Conservation (phyloP, 2,888 invertebrate species). For the Napeogenes sylphis region DNA sequence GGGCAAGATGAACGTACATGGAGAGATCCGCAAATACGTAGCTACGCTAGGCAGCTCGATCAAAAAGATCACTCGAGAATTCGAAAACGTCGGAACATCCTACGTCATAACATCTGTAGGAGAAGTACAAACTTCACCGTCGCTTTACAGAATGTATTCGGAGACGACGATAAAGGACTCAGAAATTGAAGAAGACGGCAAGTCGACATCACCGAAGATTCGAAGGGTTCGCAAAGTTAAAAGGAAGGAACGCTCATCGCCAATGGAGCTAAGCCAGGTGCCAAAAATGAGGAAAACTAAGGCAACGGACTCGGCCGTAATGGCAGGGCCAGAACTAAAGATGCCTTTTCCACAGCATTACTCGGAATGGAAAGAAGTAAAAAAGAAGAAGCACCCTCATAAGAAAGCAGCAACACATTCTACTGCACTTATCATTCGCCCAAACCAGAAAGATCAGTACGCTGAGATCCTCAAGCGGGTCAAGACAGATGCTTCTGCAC, state of each 20-base stretch:
- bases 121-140: not conserved
- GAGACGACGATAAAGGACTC: not conserved
- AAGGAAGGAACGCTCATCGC: constrained; percentile 3
- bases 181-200: not conserved
- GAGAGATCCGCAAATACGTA: constrained; percentile 3
- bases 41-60: not conserved
- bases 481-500: constrained; percentile 2
- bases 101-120: not conserved
- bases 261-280: not conserved
- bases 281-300: not conserved
- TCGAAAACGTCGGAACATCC: not conserved
- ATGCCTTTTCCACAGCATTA: not conserved
- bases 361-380: constrained; percentile 2
- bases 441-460: constrained; percentile 6
- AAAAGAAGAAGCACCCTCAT: constrained; percentile 2
- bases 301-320: not conserved
- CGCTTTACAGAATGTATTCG: not conserved
- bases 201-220: not conserved
- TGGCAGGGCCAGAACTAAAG: not conserved
- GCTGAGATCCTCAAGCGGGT: constrained; percentile 8
- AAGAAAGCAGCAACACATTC: not conserved
- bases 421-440: no score
- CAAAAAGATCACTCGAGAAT: not conserved
- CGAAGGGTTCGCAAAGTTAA: constrained; percentile 4
- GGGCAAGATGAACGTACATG: constrained; percentile 8